Percentiles rank a stretch among this genome's conserved stretches.
These are phyloP conservation scores for Pao palembangensis DNA, from an alignment of 2,113 vertebrate species.

Conservation along the genomic window DNA sequence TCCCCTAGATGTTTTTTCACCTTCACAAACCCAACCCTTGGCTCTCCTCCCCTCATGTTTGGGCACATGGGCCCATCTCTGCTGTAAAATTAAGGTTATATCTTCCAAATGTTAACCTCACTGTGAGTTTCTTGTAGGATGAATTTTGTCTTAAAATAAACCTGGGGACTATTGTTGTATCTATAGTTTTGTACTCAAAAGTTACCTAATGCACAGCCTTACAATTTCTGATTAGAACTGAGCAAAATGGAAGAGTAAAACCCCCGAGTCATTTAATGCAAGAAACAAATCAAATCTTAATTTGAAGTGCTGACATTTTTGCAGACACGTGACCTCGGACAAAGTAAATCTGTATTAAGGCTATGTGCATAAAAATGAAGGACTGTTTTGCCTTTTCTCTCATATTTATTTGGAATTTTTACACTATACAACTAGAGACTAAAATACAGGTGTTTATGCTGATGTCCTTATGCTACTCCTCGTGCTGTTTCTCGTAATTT, in stretches of 20 bases:
- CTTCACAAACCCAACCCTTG: constrained; percentile 48
- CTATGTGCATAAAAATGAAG: constrained; percentile 8
- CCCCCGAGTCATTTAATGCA: neutral
- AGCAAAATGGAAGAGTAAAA: too few species aligned
- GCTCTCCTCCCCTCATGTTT: constrained; percentile 16
- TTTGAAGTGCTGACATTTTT: neutral
- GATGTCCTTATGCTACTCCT: too few species aligned
- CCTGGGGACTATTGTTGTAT: too few species aligned
- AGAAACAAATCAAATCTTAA: constrained; percentile 1
- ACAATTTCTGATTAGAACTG: neutral
- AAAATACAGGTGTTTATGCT: too few species aligned
- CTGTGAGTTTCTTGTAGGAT: neutral
- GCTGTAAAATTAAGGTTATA: constrained; percentile 1
- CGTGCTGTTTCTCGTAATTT: too few species aligned
- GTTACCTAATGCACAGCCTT: too few species aligned
- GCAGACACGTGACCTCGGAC: constrained; percentile 4
- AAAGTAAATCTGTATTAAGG: constrained; percentile 18
- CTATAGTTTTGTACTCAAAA: too few species aligned
- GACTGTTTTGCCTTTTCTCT: too few species aligned
- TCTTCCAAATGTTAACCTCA: constrained; percentile 9
- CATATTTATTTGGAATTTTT: too few species aligned
- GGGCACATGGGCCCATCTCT: constrained; percentile 13
- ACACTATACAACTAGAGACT: too few species aligned
- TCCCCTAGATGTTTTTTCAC: constrained; percentile 55
- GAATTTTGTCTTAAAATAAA: too few species aligned